These are phyloP conservation scores for Perca schrenkii DNA, from an alignment of 2,113 vertebrate genomes.

Conservation along the genomic window DNA sequence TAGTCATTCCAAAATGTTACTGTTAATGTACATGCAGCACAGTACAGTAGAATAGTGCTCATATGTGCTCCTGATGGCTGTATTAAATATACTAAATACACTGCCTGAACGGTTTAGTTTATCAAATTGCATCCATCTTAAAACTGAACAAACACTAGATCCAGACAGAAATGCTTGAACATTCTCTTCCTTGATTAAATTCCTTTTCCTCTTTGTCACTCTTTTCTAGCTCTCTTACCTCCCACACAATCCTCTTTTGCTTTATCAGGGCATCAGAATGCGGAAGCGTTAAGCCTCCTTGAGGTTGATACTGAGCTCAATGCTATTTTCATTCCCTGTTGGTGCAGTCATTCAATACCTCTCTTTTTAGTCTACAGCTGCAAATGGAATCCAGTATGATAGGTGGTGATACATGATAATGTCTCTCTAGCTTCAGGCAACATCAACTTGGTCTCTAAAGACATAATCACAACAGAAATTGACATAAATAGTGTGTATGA, in stretches of 20 bases:
- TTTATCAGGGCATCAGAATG: constrained; percentile 67
- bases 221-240: constrained; percentile 46
- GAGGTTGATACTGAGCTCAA: constrained; percentile 69
- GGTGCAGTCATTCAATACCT: constrained; percentile 64
- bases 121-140: neutral
- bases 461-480: constrained; percentile 11
- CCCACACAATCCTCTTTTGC: constrained; percentile 59
- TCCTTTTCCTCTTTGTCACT: constrained; percentile 49
- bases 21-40: neutral
- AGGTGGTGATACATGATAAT: constrained; percentile 48
- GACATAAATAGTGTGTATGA: neutral
- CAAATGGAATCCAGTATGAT: constrained; percentile 62
- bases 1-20: neutral
- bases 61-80: neutral
- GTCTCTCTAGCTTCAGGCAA: constrained; percentile 30
- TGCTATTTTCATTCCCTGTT: constrained; percentile 69
- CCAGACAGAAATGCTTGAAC: constrained; percentile 16
- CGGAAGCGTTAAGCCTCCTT: constrained; percentile 69
- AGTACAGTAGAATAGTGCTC: neutral
- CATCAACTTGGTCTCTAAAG: constrained; percentile 27
- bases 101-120: neutral
- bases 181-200: constrained; percentile 43
- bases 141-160: constrained; percentile 43
- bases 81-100: neutral
- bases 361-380: constrained; percentile 51